Conservation (phyloP, 1,140 invertebrate species). For the Lepeophtheirus salmonis region DNA sequence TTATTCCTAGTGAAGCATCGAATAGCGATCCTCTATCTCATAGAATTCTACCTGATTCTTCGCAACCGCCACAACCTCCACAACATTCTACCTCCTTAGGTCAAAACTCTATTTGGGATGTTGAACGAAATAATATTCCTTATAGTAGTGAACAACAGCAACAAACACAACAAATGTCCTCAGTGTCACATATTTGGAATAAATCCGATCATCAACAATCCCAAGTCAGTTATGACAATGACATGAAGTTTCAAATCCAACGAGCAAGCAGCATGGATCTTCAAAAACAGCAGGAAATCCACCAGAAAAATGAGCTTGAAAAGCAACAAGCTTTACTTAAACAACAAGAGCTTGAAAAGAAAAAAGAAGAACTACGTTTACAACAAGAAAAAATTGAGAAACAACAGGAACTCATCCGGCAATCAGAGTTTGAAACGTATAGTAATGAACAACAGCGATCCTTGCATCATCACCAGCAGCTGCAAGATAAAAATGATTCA, state of each 20-base stretch:
- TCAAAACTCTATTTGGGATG: too few relatives aligned
- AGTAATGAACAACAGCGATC: too few relatives aligned
- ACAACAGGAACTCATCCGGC: background rate
- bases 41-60: too few relatives aligned
- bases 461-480: background rate
- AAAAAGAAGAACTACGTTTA: background rate
- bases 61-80: too few relatives aligned
- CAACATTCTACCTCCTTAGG: too few relatives aligned
- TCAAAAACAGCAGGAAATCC: conserved; percentile 16
- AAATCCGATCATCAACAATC: background rate
- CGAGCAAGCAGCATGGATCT: background rate
- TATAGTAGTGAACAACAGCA: too few relatives aligned
- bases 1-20: too few relatives aligned
- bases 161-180: background rate
- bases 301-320: conserved; percentile 13
- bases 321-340: conserved; percentile 20
- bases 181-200: background rate
- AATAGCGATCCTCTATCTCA: too few relatives aligned
- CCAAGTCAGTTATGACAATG: background rate
- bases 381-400: conserved; percentile 3
- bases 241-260: background rate
- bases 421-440: too few relatives aligned
- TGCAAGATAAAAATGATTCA: too few relatives aligned
- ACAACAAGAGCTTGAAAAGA: background rate
- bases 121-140: too few relatives aligned